Conservation (phyloP, 2,113 vertebrate species). For the Strix aluco region DNA sequence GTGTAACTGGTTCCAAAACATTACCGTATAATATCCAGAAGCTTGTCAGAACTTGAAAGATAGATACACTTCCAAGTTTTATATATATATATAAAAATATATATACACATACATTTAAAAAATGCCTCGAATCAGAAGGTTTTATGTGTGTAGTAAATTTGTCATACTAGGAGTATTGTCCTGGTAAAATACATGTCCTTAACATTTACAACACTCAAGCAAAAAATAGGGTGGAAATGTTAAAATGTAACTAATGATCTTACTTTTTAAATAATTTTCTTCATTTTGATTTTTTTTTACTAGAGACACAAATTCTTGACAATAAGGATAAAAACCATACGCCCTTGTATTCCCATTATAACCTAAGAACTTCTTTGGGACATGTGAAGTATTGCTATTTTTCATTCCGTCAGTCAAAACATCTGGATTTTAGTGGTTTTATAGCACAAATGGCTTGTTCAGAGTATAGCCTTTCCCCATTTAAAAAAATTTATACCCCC, state of each 20-base stretch:
- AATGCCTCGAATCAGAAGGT: background rate
- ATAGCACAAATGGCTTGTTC: constrained; percentile 45
- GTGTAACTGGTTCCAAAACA: background rate
- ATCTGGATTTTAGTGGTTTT: constrained; percentile 63
- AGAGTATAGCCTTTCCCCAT: constrained; percentile 5
- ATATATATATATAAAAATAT: background rate
- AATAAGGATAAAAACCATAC: background rate
- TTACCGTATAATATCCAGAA: background rate
- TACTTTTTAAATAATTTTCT: background rate
- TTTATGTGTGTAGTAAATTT: background rate
- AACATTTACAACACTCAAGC: background rate
- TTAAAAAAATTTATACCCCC: constrained; percentile 43
- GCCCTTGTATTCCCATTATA: background rate
- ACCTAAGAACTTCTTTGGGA: constrained; percentile 1
- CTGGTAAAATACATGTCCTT: background rate
- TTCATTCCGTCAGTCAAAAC: constrained; percentile 44
- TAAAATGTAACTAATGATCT: background rate
- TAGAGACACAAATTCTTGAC: background rate
- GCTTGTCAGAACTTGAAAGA: background rate
- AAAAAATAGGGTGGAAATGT: background rate
- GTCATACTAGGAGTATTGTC: background rate
- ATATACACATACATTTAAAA: accelerated
- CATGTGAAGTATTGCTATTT: background rate
- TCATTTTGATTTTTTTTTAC: background rate
- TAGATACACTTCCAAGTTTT: background rate